These are phyloP conservation scores for Agrilus cyanescens DNA, from an alignment of 2,888 invertebrate genomes.

Conservation along the genomic window DNA sequence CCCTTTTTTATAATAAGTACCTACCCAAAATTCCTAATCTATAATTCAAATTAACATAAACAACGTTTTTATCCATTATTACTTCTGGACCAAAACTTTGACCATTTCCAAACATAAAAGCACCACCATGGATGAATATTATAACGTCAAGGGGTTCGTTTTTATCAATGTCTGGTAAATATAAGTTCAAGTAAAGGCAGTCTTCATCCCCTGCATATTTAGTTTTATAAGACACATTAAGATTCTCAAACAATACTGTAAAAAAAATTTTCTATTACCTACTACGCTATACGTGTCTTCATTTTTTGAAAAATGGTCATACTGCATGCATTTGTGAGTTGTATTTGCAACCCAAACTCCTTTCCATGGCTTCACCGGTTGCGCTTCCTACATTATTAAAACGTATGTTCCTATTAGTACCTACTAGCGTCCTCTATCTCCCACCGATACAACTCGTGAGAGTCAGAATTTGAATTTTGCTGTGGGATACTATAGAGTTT, in stretches of 20 bases:
- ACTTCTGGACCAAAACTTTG: constrained; percentile 42
- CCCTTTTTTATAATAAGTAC: neutral
- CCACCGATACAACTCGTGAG: too few species aligned
- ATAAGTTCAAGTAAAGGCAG: constrained; percentile 54
- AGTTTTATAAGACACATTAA: constrained; percentile 12
- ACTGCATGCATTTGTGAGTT: constrained; percentile 32
- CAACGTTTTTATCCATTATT: constrained; percentile 51
- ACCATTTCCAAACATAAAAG: constrained; percentile 54
- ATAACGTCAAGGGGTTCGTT: constrained; percentile 40
- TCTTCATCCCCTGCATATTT: constrained; percentile 49
- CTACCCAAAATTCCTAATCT: constrained; percentile 58
- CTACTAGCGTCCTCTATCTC: too few species aligned
- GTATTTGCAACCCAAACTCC: constrained; percentile 56
- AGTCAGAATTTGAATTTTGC: too few species aligned
- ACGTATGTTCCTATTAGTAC: neutral
- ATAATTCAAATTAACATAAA: constrained; percentile 59
- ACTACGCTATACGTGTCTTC: constrained; percentile 19
- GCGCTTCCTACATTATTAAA: constrained; percentile 37
- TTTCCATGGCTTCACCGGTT: constrained; percentile 46
- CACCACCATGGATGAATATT: constrained; percentile 55
- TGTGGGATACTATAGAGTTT: too few species aligned
- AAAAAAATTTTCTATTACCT: constrained; percentile 10
- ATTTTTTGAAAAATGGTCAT: constrained; percentile 22
- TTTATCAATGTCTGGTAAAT: constrained; percentile 37
- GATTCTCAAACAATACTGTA: neutral